phyloP scores from a whole-genome alignment of 2,113 vertebrate species.

The Prionailurus bengalensis region DNA sequence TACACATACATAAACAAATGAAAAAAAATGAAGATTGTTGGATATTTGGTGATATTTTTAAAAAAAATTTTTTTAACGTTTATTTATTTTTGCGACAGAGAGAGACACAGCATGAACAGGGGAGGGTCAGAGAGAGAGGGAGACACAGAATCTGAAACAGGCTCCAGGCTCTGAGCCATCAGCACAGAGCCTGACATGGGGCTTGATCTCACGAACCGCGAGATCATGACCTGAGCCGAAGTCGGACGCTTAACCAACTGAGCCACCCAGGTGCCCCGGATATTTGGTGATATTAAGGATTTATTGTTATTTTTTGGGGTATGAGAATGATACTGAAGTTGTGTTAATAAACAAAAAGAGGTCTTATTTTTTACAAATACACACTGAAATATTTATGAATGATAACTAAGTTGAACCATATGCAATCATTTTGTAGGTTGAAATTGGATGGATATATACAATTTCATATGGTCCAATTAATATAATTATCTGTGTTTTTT shows the following conservation, averaged over 20 bases:
- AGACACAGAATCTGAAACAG: too few species aligned
- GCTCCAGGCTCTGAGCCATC: too few species aligned
- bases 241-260: too few species aligned
- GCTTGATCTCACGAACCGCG: too few species aligned
- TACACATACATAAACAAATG: not conserved
- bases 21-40: not conserved
- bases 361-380: constrained; percentile 11
- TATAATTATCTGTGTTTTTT: not conserved
- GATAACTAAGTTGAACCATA: constrained; percentile 4
- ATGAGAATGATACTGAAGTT: not conserved
- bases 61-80: too few species aligned
- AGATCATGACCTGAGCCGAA: too few species aligned
- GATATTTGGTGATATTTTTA: not conserved
- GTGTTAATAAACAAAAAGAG: not conserved
- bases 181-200: too few species aligned
- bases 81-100: too few species aligned
- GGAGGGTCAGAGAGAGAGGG: too few species aligned
- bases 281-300: not conserved
- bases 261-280: too few species aligned
- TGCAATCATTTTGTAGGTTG: not conserved
- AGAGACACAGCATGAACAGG: too few species aligned
- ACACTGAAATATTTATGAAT: constrained; percentile 20
- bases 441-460: not conserved
- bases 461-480: not conserved
- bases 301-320: not conserved